Base-by-base conservation (phyloP, 2,888 invertebrate genomes). In the Xestia rhomboidea region DNA sequence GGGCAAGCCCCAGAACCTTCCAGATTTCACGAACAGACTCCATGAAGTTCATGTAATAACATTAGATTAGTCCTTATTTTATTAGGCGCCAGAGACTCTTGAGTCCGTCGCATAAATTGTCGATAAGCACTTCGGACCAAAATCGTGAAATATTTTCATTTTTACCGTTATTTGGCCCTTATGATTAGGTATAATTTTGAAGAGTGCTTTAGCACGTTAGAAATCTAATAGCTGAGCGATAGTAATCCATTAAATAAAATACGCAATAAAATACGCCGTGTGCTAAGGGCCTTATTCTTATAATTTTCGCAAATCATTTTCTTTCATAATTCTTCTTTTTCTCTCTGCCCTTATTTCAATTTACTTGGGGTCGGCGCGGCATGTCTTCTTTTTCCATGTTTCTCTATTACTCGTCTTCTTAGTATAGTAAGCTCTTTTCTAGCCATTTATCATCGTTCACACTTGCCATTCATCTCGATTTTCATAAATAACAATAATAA, bases 401-500 rank as follows among this genome's bases (percentile, higher is more conserved):
- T 11, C 21, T 34, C 11, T 11, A 34, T 62, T 62, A 34, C 5
- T 21, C 10, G 62, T 1, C 21, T 34, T 21, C 3, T 21, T 4
- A 30, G 4, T 1, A 34, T 2, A 2, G 10, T 21, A 10, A 34
- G 2, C 5, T 21, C 60, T 21, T 21, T 21, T 34, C 10, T 34
- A 34, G 34, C 62, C 10, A 34, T 21, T n/a, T n/a, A 21, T 4
- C 21, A 34, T 21, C 3, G 0, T 34, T 62, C 5, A 11, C 3
- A 21, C 21, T 0, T 21, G 21, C 18, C 18, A 18, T 0, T 24
- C 0, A 41, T 1, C 0, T 30, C 1, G 24, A n/a, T 21, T 30
- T 24, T 11, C 10, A 24, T 67, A 76, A 82, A 80, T 83, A 81
- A 79, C 13, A 85, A 83, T 81, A 81, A 85, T 79, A 82, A 74